Base-by-base conservation (phyloP, 1,140 invertebrate genomes). In the Mizuhopecten yessoensis region DNA sequence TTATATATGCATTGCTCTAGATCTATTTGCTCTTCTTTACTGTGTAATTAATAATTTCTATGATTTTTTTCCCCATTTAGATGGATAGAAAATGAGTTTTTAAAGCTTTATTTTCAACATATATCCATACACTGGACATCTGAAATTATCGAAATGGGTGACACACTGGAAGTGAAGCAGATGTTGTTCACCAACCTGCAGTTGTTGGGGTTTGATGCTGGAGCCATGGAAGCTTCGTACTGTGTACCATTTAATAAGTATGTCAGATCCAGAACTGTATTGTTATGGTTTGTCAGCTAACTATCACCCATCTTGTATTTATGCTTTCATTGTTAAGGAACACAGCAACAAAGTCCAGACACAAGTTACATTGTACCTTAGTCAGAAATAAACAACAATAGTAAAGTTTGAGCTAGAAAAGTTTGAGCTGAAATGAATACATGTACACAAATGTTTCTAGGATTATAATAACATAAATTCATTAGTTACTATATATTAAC, bases 171-270 rank as follows among this genome's bases (percentile, higher is more conserved):
- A 34, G 89, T 94, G 88, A 94, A 92, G 86, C 94, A 94, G 90
- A 90, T 95, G 57, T 95, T 96, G 90, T 95, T 96, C 90, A 96
- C 95, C 17, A 96, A 95, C 90, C 90, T 96, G 23, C 92, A 94
- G 34, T 90, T 96, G 33, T 91, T 96, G 13, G 95, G 95, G 33
- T 94, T 96, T 93, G 95, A 96, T 93, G 89, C 94, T 33, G 88
- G 91, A 87, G 90, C 94, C 57, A 93, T 95, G 93, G 94, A 95
- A 91, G 93, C 88, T 86, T 91, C 93, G 17, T 92, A 94, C 88
- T 94, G 92, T 75, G 95, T 95, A 89, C 94, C 94, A 15, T 95
- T 96, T 91, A 96, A 95, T 86, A 95, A 94, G 96, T 96, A 94
- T 93, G 93, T 90, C n/a, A 57, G 45, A 57, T 57, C 23, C 45